Percentiles rank a stretch among this genome's conserved stretches.
phyloP scores from a whole-genome alignment of 2,113 vertebrate species.

The Aphelocoma coerulescens region DNA sequence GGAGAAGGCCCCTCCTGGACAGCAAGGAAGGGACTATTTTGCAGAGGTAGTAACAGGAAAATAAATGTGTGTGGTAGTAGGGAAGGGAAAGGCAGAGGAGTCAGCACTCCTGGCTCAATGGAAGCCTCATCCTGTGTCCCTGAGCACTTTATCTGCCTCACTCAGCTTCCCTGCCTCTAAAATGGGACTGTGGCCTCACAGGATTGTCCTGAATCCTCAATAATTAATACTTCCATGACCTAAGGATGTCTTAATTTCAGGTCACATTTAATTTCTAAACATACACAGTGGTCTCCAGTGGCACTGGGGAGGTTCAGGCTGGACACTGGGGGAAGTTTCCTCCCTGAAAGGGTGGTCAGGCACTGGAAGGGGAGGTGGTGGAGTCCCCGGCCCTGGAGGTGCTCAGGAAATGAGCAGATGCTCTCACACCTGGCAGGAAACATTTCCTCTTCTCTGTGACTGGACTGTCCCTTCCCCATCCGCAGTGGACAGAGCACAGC shows the following conservation, averaged over 20 bases:
- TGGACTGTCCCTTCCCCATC: background rate
- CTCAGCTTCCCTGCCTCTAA: background rate
- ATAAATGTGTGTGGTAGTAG: background rate
- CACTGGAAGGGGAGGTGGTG: no score
- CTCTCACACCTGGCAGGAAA: no score
- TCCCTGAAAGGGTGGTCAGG: background rate
- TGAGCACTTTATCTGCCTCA: background rate
- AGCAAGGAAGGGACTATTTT: background rate
- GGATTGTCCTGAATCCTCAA: background rate
- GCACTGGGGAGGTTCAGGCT: fast-evolving
- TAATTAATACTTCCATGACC: fast-evolving
- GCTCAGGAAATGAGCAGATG: background rate
- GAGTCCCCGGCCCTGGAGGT: background rate
- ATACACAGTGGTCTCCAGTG: fast-evolving
- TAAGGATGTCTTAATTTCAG: background rate
- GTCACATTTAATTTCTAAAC: background rate
- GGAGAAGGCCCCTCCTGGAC: background rate
- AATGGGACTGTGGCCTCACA: background rate
- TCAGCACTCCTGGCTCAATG: background rate
- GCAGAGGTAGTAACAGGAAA: background rate
- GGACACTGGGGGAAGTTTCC: fast-evolving
- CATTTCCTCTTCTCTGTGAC: background rate
- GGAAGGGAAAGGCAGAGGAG: background rate
- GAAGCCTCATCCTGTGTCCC: background rate
- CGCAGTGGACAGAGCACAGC: background rate